phyloP scores from a whole-genome alignment of 1,140 invertebrate species.

The Spodoptera litura region DNA sequence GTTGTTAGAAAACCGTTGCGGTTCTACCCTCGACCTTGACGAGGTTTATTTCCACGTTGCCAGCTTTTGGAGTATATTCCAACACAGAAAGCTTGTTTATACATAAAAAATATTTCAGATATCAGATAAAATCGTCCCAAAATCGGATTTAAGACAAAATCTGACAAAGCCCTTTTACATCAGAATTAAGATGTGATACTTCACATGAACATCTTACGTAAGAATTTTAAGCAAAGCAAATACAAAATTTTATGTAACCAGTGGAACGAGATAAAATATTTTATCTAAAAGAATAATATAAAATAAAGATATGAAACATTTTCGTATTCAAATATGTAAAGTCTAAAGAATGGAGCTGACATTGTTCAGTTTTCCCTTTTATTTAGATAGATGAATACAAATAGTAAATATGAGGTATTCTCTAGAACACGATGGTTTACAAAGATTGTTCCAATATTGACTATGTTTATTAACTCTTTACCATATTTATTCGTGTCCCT shows the following conservation, averaged over 20 bases:
- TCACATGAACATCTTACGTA: neutral
- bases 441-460: constrained; percentile 15
- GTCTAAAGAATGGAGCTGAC: neutral
- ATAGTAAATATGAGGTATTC: neutral
- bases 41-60: constrained; percentile 17
- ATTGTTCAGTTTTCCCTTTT: neutral
- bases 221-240: neutral
- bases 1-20: constrained; percentile 27
- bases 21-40: constrained; percentile 29
- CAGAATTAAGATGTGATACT: neutral
- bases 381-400: neutral
- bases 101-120: constrained; percentile 6
- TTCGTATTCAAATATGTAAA: constrained; percentile 3
- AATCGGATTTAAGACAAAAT: constrained; percentile 9
- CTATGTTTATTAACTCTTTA: neutral
- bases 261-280: constrained; percentile 12
- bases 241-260: constrained; percentile 5
- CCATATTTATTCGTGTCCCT: constrained; percentile 1
- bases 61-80: constrained; percentile 2
- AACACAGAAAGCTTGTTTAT: neutral
- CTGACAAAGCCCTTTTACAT: neutral
- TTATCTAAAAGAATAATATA: constrained; percentile 15
- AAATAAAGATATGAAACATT: neutral
- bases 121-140: neutral
- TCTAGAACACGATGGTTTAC: neutral